These are phyloP conservation scores for Gymnocypris eckloni DNA, from an alignment of 2,797 vertebrate species.

Conservation along the genomic window DNA sequence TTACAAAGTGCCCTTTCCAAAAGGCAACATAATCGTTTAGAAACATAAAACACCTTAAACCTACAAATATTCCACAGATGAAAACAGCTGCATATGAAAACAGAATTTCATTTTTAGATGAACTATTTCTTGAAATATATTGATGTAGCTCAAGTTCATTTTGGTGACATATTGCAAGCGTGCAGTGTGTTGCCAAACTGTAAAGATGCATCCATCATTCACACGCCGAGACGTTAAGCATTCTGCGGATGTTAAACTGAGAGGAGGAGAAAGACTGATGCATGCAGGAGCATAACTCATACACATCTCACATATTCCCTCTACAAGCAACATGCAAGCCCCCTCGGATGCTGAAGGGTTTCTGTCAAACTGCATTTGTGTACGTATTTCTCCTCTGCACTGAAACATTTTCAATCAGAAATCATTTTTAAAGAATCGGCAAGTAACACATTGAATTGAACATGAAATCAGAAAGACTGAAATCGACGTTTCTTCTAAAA, in stretches of 20 bases:
- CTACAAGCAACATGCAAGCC: too few species aligned
- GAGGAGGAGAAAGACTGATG: not conserved
- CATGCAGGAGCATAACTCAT: too few species aligned
- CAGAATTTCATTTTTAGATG: not conserved
- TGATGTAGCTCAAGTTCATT: constrained; percentile 2
- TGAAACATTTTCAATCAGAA: not conserved
- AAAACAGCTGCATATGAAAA: not conserved
- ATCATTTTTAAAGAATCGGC: not conserved
- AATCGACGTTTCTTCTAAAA: too few species aligned
- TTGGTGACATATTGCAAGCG: not conserved
- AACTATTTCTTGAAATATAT: not conserved
- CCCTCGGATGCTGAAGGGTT: too few species aligned
- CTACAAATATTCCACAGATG: not conserved
- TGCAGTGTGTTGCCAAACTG: not conserved
- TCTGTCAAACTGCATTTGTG: not conserved
- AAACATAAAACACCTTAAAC: not conserved
- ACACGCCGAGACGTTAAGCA: not conserved
- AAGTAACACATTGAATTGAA: not conserved
- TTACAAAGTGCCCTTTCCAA: too few species aligned
- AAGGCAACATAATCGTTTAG: too few species aligned
- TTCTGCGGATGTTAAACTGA: constrained; percentile 30
- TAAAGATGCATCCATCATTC: constrained; percentile 4
- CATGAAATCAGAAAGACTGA: not conserved
- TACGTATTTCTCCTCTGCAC: not conserved
- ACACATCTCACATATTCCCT: too few species aligned